These are phyloP conservation scores for Andrena hattorfiana DNA, from an alignment of 2,888 invertebrate species.

Conservation along the genomic window DNA sequence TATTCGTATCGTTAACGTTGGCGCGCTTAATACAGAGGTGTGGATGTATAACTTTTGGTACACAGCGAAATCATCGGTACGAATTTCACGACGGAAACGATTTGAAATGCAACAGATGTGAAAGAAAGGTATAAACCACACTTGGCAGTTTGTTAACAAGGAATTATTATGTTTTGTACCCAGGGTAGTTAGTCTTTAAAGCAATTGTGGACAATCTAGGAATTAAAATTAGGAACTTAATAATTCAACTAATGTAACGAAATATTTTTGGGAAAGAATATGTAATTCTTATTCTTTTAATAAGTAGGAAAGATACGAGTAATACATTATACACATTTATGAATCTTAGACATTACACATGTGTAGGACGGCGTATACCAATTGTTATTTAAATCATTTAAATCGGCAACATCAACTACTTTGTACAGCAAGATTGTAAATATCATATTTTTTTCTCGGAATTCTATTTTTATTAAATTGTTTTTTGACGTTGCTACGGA, in stretches of 20 bases:
- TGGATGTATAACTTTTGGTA: slow-evolving; percentile 63
- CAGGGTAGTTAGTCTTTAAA: slow-evolving; percentile 41
- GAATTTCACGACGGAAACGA: slow-evolving; percentile 32
- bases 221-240: slow-evolving; percentile 40
- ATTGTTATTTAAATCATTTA: slow-evolving; percentile 30
- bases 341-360: slow-evolving; percentile 52
- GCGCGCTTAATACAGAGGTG: slow-evolving; percentile 45
- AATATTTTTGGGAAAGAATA: slow-evolving; percentile 43
- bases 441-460: not conserved
- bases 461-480: slow-evolving; percentile 15
- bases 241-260: slow-evolving; percentile 42
- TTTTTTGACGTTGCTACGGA: not conserved
- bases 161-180: slow-evolving; percentile 41
- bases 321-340: slow-evolving; percentile 37
- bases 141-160: slow-evolving; percentile 34
- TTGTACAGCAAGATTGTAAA: not conserved
- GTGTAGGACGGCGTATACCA: slow-evolving; percentile 16
- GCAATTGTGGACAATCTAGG: slow-evolving; percentile 44
- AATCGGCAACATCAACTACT: not conserved
- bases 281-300: slow-evolving; percentile 53
- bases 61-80: slow-evolving; percentile 39
- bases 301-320: slow-evolving; percentile 30
- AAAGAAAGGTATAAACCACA: slow-evolving; percentile 27
- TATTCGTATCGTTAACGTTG: slow-evolving; percentile 64
- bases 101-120: slow-evolving; percentile 12